Evolutionary conservation across 2,113 vertebrate species (phyloP).

Genomic region (Pseudorhombus dupliciocellatus): DNA sequence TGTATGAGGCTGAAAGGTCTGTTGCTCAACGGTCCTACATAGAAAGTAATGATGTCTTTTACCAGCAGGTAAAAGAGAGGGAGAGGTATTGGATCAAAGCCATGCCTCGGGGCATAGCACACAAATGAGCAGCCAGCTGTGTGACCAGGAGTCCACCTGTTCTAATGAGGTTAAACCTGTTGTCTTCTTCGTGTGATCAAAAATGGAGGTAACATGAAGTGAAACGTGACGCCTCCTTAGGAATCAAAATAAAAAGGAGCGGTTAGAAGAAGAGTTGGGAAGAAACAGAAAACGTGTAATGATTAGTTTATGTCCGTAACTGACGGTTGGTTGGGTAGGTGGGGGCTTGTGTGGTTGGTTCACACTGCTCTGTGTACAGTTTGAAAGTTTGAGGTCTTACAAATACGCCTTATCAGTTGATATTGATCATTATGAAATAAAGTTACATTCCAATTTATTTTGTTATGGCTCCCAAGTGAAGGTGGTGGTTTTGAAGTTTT

Average conservation of each 20-base stretch:
- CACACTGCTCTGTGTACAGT: no score
- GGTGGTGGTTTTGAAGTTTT: no score
- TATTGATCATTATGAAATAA: no score
- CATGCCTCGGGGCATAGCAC: slow-evolving; percentile 16
- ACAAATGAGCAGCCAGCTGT: slow-evolving; percentile 45
- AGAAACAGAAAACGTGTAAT: no score
- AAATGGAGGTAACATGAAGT: slow-evolving; percentile 11
- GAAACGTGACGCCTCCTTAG: neutral
- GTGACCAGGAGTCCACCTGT: neutral
- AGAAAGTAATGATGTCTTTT: slow-evolving; percentile 2
- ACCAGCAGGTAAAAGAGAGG: neutral
- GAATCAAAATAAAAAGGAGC: neutral
- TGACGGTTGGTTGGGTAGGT: no score
- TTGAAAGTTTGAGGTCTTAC: no score
- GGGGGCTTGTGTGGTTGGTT: no score
- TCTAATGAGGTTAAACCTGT: neutral
- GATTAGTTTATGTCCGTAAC: no score
- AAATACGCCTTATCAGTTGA: no score
- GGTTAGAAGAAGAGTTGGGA: no score
- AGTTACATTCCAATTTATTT: no score
- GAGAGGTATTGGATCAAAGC: slow-evolving; percentile 51
- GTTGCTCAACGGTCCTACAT: slow-evolving; percentile 15
- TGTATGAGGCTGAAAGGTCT: slow-evolving; percentile 4
- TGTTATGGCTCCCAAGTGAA: no score
- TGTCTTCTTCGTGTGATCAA: neutral